Conservation (phyloP, 2,888 invertebrate species). For the Cephus runcator region DNA sequence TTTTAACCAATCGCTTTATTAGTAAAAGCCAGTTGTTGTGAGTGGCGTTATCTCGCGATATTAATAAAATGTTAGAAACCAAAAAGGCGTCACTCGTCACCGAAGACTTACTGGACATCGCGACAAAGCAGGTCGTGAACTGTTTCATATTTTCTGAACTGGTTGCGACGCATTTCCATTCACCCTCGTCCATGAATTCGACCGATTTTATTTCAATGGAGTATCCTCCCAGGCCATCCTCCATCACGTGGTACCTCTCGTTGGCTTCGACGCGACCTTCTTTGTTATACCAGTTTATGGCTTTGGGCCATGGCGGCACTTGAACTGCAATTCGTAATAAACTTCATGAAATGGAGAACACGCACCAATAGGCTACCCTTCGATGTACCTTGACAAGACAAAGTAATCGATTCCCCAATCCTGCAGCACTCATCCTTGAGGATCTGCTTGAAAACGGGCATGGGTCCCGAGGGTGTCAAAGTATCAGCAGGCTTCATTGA, state of each 20-base stretch:
- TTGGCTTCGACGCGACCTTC: constrained; percentile 79
- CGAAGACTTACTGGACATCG: constrained; percentile 79
- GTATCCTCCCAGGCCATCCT: constrained; percentile 87
- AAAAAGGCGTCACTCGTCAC: background rate
- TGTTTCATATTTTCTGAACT: constrained; percentile 80
- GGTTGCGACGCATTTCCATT: constrained; percentile 90
- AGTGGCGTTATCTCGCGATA: background rate
- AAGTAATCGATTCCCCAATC: constrained; percentile 79
- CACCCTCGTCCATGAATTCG: constrained; percentile 86
- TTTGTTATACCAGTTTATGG: constrained; percentile 88
- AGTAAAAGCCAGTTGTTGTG: background rate
- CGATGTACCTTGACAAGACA: constrained; percentile 77
- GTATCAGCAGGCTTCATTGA: constrained; percentile 76
- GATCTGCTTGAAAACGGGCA: constrained; percentile 82
- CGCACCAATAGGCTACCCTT: background rate
- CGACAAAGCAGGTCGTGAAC: constrained; percentile 78
- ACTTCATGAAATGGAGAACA: background rate
- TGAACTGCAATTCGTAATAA: constrained; percentile 68
- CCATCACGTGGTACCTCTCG: constrained; percentile 78
- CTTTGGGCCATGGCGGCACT: constrained; percentile 87
- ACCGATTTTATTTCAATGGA: constrained; percentile 79
- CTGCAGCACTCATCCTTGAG: constrained; percentile 79
- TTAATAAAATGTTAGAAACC: background rate
- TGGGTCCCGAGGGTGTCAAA: constrained; percentile 73
- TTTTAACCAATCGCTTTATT: constrained; percentile 1